Conservation (phyloP, 2,797 vertebrate genomes). For the Adelosebastes latens region DNA sequence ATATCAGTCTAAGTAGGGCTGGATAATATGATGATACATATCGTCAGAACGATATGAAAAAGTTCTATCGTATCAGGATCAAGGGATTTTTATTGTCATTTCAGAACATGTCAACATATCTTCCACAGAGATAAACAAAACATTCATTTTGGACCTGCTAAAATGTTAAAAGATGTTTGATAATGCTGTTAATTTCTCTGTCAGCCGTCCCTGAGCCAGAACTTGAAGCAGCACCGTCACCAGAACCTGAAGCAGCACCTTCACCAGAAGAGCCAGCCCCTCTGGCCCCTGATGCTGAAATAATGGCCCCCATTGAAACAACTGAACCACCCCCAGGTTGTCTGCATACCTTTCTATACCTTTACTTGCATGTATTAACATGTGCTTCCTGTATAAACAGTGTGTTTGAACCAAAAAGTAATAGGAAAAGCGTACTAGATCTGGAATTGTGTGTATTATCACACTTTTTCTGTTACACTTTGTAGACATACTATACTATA, state of each 20-base stretch:
- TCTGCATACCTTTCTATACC: neutral
- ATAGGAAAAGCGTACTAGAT: neutral
- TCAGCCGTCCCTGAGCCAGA: conserved; percentile 57
- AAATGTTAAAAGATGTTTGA: neutral
- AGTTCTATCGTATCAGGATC: too few relatives aligned
- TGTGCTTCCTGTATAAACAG: conserved; percentile 23
- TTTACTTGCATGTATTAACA: conserved; percentile 1
- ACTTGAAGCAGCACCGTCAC: conserved; percentile 30
- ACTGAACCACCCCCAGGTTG: conserved; percentile 66
- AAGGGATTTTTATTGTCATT: too few relatives aligned
- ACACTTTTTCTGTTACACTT: neutral
- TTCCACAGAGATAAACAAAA: too few relatives aligned
- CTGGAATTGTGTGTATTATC: neutral
- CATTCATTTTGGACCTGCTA: too few relatives aligned
- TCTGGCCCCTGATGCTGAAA: conserved; percentile 24
- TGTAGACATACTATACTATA: neutral
- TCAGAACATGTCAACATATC: too few relatives aligned
- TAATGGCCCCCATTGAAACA: conserved; percentile 38
- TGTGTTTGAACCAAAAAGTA: neutral
- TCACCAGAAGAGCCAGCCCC: conserved; percentile 31
- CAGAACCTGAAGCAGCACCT: conserved; percentile 28
- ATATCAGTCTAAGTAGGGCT: neutral
- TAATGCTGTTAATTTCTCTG: neutral
- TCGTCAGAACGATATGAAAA: too few relatives aligned
- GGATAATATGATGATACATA: too few relatives aligned